phyloP scores from a whole-genome alignment of 2,888 invertebrate genomes.

The Antheraea assamensis region DNA sequence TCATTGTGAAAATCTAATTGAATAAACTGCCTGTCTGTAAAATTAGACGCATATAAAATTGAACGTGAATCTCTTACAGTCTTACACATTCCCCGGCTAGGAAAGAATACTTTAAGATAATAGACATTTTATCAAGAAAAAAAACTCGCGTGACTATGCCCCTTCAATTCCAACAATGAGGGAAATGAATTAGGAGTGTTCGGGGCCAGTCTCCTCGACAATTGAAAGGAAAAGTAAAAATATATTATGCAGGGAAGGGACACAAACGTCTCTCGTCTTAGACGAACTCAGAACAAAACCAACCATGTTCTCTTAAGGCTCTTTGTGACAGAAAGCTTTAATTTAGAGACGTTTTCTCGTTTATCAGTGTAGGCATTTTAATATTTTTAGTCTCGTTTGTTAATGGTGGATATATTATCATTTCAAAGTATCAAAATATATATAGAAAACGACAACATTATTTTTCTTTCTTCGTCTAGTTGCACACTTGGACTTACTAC shows the following conservation, averaged over 20 bases:
- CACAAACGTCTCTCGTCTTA: conserved; percentile 43
- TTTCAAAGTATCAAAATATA: too few relatives aligned
- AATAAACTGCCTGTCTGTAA: not conserved
- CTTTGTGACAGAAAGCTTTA: not conserved
- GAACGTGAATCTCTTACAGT: conserved; percentile 12
- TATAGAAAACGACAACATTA: too few relatives aligned
- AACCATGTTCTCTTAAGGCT: not conserved
- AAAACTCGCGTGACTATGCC: conserved; percentile 40
- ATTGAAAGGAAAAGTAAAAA: conserved; percentile 50
- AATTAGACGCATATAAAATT: conserved; percentile 10
- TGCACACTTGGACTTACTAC: too few relatives aligned
- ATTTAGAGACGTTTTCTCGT: not conserved
- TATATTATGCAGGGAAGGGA: conserved; percentile 49
- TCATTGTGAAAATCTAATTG: not conserved
- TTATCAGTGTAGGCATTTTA: not conserved
- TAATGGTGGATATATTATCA: too few relatives aligned
- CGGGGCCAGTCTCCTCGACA: conserved; percentile 42
- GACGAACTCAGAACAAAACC: conserved; percentile 29
- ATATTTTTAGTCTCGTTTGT: not conserved
- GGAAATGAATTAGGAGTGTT: conserved; percentile 44
- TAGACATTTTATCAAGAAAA: conserved; percentile 33
- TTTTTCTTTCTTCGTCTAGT: too few relatives aligned
- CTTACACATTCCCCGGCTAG: conserved; percentile 25
- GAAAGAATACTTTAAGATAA: conserved; percentile 27
- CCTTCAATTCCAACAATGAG: conserved; percentile 43